These are phyloP conservation scores for Neolamprologus toae DNA, from an alignment of 2,113 vertebrate species.

Conservation along the genomic window DNA sequence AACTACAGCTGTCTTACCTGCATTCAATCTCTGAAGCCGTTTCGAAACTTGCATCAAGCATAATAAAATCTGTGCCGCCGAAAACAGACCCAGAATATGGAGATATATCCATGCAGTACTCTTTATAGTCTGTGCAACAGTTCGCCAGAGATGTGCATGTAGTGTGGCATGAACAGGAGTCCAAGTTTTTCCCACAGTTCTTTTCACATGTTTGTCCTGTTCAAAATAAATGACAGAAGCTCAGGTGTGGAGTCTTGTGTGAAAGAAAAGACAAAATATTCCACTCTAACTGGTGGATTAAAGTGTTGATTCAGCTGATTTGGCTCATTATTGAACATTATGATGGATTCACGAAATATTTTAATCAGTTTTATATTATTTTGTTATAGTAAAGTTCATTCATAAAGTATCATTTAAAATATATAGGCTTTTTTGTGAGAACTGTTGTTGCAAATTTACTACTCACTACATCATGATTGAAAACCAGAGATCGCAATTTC, in stretches of 20 bases:
- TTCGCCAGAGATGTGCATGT: conserved; percentile 72
- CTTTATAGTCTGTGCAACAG: conserved; percentile 77
- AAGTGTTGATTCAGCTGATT: not conserved
- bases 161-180: conserved; percentile 79
- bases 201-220: conserved; percentile 71
- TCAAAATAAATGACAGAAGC: not conserved
- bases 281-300: not conserved
- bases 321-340: not conserved
- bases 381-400: not conserved
- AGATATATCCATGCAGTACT: conserved; percentile 74
- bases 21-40: conserved; percentile 61
- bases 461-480: not conserved
- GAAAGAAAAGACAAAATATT: not conserved
- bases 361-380: not conserved
- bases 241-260: not conserved
- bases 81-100: conserved; percentile 84
- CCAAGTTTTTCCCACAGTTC: conserved; percentile 63
- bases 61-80: conserved; percentile 81
- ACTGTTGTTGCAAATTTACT: not conserved
- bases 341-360: not conserved
- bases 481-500: not conserved
- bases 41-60: conserved; percentile 58
- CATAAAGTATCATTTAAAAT: not conserved
- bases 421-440: not conserved
- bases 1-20: conserved; percentile 70